Evolutionary conservation across 2,113 vertebrate species (phyloP), one percentile per base, ranked within the genome.

Genomic region (Mixornis gularis): DNA sequence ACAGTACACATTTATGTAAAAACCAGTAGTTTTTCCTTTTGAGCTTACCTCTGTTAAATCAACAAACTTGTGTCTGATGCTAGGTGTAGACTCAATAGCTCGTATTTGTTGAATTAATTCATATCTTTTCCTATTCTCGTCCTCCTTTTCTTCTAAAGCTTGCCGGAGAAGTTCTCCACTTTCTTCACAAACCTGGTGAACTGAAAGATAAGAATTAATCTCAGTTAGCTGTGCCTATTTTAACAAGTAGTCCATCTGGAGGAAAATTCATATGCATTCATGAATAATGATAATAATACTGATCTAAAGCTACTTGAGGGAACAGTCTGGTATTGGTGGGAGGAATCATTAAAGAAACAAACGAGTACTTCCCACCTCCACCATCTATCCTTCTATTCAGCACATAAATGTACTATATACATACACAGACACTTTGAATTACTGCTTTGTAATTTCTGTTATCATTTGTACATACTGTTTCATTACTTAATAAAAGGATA

Each of bases 31-130:
- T 85, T 82, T 84, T 69, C 9, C 27, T 79, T 79, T 44, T 71
- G 27, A 64, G 68, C 97, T 97, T 93, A 99, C 99, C 98, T 98
- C 97, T 68, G 98, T 98, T 91, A 98, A 97, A 77, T 99, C 98
- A 91, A 99, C 95, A 63, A 97, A 95, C 92, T 97, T 98, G 21
- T 96, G 90, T 91, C 89, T 98, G 46, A 97, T 25, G 15, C 8
- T 60, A 56, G 98, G 97, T 72, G 95, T 60, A 0, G 97, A 97
- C 92, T 99, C 98, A 22, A 98, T 90, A 26, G 98, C 96, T 25
- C 96, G 98, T 68, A 98, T 98, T 97, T 99, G 97, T 38, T 94
- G 89, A 74, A 98, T 98, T 44, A 98, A 89, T 94, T 98, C 95
- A 2, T 96, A 97, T 96, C 96, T 98, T 82, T 89, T 98, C 92